Evolutionary conservation across 1,140 invertebrate genomes (phyloP).

Genomic region (Drosophila simulans): DNA sequence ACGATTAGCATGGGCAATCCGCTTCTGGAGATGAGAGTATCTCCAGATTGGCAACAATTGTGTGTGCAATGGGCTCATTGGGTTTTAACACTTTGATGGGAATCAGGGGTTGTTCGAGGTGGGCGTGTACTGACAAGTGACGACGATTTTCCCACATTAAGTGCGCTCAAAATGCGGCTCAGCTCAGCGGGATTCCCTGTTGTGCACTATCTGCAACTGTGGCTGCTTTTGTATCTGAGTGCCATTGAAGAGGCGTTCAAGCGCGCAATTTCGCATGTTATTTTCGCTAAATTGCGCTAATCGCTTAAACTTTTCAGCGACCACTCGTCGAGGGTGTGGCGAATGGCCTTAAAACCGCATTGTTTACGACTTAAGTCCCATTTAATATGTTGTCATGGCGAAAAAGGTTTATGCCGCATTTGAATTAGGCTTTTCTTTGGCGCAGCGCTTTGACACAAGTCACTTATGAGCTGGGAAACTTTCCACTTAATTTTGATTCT

Average conservation of each 20-base stretch:
- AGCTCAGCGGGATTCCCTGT: slow-evolving; percentile 44
- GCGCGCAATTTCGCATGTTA: slow-evolving; percentile 77
- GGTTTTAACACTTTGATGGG: slow-evolving; percentile 45
- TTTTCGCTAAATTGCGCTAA: slow-evolving; percentile 82
- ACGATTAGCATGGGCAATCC: slow-evolving; percentile 75
- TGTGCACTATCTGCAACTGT: slow-evolving; percentile 30
- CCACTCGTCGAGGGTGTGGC: slow-evolving; percentile 5
- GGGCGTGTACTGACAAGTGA: slow-evolving; percentile 75
- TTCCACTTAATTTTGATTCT: slow-evolving; percentile 51
- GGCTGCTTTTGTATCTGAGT: slow-evolving; percentile 35
- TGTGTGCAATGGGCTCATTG: slow-evolving; percentile 26
- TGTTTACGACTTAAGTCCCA: slow-evolving; percentile 47
- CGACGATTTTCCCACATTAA: slow-evolving; percentile 73
- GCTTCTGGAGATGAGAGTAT: slow-evolving; percentile 58
- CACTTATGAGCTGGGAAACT: slow-evolving; percentile 29
- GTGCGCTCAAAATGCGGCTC: slow-evolving; percentile 34
- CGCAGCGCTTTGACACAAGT: slow-evolving; percentile 15
- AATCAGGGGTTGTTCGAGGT: slow-evolving; percentile 60
- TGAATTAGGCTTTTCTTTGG: slow-evolving; percentile 41
- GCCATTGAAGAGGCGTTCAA: slow-evolving; percentile 74
- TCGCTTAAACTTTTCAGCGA: slow-evolving; percentile 74
- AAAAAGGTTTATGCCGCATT: slow-evolving; percentile 55
- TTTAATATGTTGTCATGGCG: slow-evolving; percentile 65
- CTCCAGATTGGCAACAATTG: slow-evolving; percentile 63
- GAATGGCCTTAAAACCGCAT: slow-evolving; percentile 39